phyloP scores from a whole-genome alignment of 2,797 vertebrate genomes.

The Somateria mollissima region DNA sequence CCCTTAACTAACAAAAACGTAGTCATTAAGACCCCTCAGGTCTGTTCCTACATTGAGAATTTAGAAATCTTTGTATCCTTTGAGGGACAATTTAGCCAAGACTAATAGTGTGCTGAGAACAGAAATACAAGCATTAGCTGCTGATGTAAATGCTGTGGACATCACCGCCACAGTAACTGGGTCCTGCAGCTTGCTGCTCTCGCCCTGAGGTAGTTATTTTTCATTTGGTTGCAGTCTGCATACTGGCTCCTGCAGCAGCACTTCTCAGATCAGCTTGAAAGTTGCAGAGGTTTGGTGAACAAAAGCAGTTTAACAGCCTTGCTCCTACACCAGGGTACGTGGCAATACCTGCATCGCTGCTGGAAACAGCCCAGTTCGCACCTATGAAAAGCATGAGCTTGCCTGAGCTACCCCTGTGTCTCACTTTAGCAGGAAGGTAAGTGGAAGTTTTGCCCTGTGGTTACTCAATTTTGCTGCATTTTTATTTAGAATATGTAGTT shows the following conservation, averaged over 20 bases:
- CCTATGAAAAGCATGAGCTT: conserved; percentile 43
- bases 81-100: not conserved
- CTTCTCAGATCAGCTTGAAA: not conserved
- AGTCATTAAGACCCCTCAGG: not conserved
- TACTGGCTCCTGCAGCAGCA: not conserved
- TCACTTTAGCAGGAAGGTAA: conserved; percentile 64
- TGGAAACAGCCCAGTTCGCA: conserved; percentile 53
- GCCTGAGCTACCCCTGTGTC: conserved; percentile 33
- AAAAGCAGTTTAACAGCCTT: not conserved
- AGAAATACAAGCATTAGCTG: not conserved
- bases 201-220: not conserved
- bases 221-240: not conserved
- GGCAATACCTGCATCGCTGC: conserved; percentile 59
- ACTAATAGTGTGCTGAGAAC: not conserved
- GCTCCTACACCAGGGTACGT: not conserved
- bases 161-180: not conserved
- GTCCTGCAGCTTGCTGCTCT: no score
- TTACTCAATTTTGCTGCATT: not conserved
- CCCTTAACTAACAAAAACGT: not conserved
- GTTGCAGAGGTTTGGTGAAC: conserved; percentile 42
- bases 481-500: not conserved
- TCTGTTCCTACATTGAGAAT: not conserved
- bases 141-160: not conserved
- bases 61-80: not conserved
- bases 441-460: not conserved